Evolutionary conservation across 2,113 vertebrate species (phyloP).

Genomic region (Diadophis punctatus): DNA sequence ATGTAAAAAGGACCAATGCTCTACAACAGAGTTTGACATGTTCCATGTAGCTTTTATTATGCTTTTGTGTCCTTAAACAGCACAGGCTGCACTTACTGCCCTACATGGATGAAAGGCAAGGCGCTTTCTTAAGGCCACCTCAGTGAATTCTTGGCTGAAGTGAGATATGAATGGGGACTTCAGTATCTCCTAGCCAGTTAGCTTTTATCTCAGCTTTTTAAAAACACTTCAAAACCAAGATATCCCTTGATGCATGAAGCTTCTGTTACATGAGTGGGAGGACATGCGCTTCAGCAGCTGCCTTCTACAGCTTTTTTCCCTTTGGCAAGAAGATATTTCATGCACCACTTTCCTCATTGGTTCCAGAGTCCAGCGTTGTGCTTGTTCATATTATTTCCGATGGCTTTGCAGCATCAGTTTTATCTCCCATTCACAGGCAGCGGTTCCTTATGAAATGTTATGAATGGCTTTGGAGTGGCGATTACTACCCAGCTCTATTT

Average conservation of each 20-base stretch:
- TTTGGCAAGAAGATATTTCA: not conserved
- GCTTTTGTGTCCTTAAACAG: not conserved
- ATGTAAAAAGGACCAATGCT: not conserved
- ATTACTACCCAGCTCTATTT: not conserved
- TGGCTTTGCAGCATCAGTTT: not conserved
- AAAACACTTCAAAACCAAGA: not conserved
- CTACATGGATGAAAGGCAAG: not conserved
- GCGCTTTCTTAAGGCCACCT: not conserved
- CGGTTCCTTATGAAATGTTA: not conserved
- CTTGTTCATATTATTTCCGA: not conserved
- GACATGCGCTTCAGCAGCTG: not conserved
- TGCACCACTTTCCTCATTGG: not conserved
- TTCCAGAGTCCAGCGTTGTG: not conserved
- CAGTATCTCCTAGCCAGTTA: not conserved
- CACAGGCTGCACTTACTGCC: not conserved
- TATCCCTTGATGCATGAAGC: not conserved
- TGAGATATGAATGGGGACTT: not conserved
- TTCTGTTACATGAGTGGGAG: not conserved
- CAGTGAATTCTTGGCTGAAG: not conserved
- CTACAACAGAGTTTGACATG: not conserved
- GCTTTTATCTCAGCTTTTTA: not conserved
- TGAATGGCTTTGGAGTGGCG: constrained; percentile 7
- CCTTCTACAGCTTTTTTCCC: not conserved
- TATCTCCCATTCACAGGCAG: constrained; percentile 1
- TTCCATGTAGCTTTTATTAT: no score